A percentile compares a stretch with the other conserved stretches of the same genome.
phyloP scores from a whole-genome alignment of 2,888 invertebrate genomes.

The Synanthedon myopaeformis region DNA sequence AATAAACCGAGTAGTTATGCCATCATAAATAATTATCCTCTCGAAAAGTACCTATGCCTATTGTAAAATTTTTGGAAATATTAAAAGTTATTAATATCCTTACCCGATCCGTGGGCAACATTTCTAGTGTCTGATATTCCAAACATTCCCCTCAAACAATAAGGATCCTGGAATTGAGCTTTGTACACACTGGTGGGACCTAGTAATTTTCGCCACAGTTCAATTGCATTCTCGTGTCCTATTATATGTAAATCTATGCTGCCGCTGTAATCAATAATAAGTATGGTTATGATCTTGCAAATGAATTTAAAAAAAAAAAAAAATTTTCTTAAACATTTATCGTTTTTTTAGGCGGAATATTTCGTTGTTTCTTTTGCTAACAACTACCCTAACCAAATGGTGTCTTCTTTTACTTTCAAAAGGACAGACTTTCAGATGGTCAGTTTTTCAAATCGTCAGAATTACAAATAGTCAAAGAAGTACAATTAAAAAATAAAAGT shows the following conservation, averaged over 20 bases:
- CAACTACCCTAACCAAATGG: too few relatives aligned
- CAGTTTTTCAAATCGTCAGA: too few relatives aligned
- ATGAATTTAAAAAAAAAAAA: not conserved
- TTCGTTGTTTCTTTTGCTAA: not conserved
- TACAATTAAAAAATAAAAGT: too few relatives aligned
- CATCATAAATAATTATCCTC: too few relatives aligned
- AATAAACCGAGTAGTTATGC: too few relatives aligned
- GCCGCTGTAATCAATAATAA: constrained; percentile 73
- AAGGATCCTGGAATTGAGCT: constrained; percentile 81
- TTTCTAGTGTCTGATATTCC: constrained; percentile 96
- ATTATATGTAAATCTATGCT: constrained; percentile 85
- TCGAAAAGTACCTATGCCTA: too few relatives aligned
- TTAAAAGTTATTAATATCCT: not conserved
- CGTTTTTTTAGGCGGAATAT: not conserved
- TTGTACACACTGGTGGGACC: constrained; percentile 92
- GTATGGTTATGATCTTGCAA: not conserved
- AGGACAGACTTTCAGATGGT: too few relatives aligned
- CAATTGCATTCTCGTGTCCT: constrained; percentile 80
- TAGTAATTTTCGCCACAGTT: constrained; percentile 84
- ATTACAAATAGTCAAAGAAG: too few relatives aligned
- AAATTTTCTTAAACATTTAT: not conserved
- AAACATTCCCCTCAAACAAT: constrained; percentile 83
- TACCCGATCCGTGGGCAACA: constrained; percentile 94
- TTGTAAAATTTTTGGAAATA: too few relatives aligned
- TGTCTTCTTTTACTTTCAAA: too few relatives aligned